A percentile compares a stretch with the other conserved stretches of the same genome.
Evolutionary conservation across 2,797 vertebrate species (phyloP).

Genomic region (Rhynchotus rufescens): DNA sequence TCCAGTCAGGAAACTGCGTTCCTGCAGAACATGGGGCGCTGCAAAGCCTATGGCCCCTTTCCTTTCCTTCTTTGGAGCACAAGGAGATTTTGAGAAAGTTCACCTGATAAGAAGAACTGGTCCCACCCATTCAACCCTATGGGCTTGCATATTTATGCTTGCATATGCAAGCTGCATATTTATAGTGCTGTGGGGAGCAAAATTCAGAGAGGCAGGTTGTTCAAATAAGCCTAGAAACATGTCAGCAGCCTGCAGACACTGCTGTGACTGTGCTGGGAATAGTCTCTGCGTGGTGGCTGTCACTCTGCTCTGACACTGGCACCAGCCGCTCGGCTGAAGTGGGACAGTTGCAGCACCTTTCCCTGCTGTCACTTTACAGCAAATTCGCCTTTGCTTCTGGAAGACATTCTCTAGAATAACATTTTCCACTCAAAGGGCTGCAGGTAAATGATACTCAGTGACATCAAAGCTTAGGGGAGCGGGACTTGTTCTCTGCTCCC

Average conservation of each 20-base stretch:
- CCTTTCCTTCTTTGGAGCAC: slow-evolving; percentile 51
- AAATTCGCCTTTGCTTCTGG: not conserved
- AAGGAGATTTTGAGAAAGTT: slow-evolving; percentile 51
- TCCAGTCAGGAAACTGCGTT: slow-evolving; percentile 31
- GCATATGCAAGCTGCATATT: slow-evolving; percentile 12
- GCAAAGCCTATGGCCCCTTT: slow-evolving; percentile 42
- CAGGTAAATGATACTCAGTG: not conserved
- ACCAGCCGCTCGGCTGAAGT: not conserved
- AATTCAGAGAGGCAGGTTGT: not conserved
- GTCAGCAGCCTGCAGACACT: not conserved
- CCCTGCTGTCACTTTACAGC: not conserved
- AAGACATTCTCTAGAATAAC: not conserved
- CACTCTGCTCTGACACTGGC: not conserved
- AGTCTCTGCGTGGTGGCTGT: not conserved
- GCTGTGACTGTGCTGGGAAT: not conserved
- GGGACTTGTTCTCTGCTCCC: too few species aligned
- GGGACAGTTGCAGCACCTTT: not conserved
- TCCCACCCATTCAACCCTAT: slow-evolving; percentile 64
- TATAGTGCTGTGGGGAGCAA: not conserved
- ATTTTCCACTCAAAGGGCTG: not conserved
- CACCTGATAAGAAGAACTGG: slow-evolving; percentile 45
- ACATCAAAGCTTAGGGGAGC: not conserved
- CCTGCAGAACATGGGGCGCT: slow-evolving; percentile 40
- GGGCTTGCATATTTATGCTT: not conserved
- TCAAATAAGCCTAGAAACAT: not conserved